phyloP scores from a whole-genome alignment of 2,888 invertebrate genomes.

The Archips crataeganus region DNA sequence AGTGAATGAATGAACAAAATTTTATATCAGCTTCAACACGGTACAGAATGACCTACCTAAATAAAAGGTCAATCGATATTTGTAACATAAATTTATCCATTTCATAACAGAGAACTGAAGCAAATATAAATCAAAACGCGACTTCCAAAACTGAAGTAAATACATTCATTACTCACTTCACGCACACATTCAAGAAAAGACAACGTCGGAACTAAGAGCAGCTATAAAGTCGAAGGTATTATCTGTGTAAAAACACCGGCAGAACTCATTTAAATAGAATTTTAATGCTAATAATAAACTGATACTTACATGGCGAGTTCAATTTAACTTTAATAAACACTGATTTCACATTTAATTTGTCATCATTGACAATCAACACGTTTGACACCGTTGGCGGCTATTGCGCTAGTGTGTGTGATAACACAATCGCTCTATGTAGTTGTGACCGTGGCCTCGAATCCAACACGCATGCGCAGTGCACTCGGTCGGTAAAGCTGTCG shows the following conservation, averaged over 20 bases:
- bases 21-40: background rate
- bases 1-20: background rate
- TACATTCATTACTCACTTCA: slow-evolving; percentile 17
- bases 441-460: slow-evolving; percentile 74
- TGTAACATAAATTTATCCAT: slow-evolving; percentile 1
- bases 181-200: slow-evolving; percentile 25
- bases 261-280: background rate
- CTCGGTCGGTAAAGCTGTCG: slow-evolving; percentile 65
- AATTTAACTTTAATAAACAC: slow-evolving; percentile 53
- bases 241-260: slow-evolving; percentile 5
- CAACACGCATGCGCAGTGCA: slow-evolving; percentile 70
- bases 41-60: slow-evolving; percentile 10
- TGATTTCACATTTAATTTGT: slow-evolving; percentile 56
- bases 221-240: background rate
- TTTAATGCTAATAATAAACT: slow-evolving; percentile 39
- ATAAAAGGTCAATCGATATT: slow-evolving; percentile 30
- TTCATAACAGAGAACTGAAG: background rate
- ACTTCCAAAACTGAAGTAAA: slow-evolving; percentile 21
- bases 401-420: slow-evolving; percentile 65
- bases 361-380: slow-evolving; percentile 67
- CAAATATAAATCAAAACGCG: slow-evolving; percentile 7
- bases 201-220: slow-evolving; percentile 18
- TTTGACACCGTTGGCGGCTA: slow-evolving; percentile 64
- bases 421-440: slow-evolving; percentile 56
- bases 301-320: slow-evolving; percentile 65